These are phyloP conservation scores for Delphinapterus leucas DNA, from an alignment of 2,113 vertebrate species.

Conservation along the genomic window DNA sequence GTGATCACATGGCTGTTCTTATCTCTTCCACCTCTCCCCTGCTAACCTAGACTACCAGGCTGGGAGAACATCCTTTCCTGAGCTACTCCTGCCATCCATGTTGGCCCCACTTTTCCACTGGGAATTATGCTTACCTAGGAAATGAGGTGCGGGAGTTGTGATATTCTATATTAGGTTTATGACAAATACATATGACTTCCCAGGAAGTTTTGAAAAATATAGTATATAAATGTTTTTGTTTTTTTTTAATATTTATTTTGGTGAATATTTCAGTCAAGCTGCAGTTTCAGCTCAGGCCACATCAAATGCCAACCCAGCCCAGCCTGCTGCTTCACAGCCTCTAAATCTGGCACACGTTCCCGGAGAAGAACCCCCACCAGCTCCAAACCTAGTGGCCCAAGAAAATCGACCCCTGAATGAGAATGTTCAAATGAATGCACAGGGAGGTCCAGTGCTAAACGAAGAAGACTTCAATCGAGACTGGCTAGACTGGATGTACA, in stretches of 20 bases:
- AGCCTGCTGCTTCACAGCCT: conserved; percentile 70
- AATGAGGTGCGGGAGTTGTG: not conserved
- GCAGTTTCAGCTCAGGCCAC: conserved; percentile 85
- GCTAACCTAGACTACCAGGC: not conserved
- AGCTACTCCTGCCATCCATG: not conserved
- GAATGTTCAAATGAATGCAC: conserved; percentile 92
- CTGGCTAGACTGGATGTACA: conserved; percentile 98
- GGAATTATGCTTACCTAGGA: not conserved
- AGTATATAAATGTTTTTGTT: not conserved
- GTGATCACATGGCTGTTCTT: not conserved
- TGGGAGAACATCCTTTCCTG: not conserved
- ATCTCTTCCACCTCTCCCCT: not conserved
- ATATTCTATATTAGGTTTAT: not conserved
- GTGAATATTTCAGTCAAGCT: conserved; percentile 85
- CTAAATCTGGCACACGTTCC: conserved; percentile 78
- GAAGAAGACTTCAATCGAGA: conserved; percentile 96
- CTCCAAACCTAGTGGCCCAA: conserved; percentile 84
- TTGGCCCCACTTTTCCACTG: not conserved
- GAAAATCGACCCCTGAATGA: conserved; percentile 90
- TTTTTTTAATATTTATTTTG: conserved; percentile 22
- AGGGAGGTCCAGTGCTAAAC: conserved; percentile 90
- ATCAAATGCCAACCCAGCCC: conserved; percentile 72
- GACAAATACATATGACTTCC: not conserved
- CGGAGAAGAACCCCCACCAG: conserved; percentile 87
- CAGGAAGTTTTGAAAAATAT: not conserved